Evolutionary conservation across 2,797 vertebrate species (phyloP), one percentile per base, ranked within the genome.

Genomic region (Myotis myotis): DNA sequence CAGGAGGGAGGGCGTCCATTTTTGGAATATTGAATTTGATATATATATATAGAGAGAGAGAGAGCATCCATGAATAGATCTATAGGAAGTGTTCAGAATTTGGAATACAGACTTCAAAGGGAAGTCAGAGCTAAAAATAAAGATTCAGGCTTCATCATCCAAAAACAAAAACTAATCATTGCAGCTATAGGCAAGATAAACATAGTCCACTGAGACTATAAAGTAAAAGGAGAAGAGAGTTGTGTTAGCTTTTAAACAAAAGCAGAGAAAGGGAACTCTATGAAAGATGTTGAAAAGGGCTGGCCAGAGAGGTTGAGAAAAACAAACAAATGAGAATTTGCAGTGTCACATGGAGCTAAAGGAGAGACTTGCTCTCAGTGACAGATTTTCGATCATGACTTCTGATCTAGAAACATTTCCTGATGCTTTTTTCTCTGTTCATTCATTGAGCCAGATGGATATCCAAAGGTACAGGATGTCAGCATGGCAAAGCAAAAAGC

Each of bases 11-110:
- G 74, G 2, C 22, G n/a, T 88, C 23, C 79, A 57, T 75, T 88
- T 96, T 91, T 91, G 83, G 93, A 86, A 89, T 68, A 83, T n/a
- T 60, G 81, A 49, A 30, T 93, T 95, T 91, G 88, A 82, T 71
- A 75, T 95, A 92, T 85, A 64, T 79, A 33, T 87, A 90, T 44
- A 44, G 0, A 44, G 8, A 44, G 2, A 44, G 57, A 60, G 60
- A 62, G 85, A 49, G 4, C 4, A 8, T 84, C 81, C 93, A 41
- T 66, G 70, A 95, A 95, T 79, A 97, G 81, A 89, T 51, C 17
- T 38, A 91, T 66, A 84, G 70, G 66, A 71, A 78, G 44, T 5
- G 44, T 62, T 92, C 70, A 91, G 64, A 38, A 79, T 75, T 78
- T 71, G 20, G 41, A 19, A 78, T 85, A 62, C 47, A 70, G 33